Evolutionary conservation across 1,140 invertebrate species (phyloP).

Genomic region (Argopecten irradians): DNA sequence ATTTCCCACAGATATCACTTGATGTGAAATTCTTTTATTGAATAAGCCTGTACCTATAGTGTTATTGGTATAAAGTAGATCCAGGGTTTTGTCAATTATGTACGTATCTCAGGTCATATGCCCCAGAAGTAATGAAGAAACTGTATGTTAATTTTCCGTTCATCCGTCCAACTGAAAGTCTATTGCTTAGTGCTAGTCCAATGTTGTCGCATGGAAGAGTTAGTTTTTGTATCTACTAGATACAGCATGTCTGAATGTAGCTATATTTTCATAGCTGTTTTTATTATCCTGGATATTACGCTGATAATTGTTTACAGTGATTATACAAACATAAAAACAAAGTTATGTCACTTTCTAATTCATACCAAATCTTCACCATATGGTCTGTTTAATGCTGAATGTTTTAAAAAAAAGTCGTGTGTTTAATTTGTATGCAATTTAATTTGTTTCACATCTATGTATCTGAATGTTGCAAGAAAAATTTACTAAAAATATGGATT

Average conservation of each 20-base stretch:
- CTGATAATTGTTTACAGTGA: no score
- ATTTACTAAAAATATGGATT: neutral
- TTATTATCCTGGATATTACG: neutral
- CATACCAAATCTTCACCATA: neutral
- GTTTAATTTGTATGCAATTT: neutral
- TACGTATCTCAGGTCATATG: no score
- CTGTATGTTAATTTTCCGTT: no score
- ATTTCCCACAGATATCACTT: no score
- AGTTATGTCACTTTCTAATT: constrained; percentile 16
- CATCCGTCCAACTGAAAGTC: neutral
- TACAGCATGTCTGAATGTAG: neutral
- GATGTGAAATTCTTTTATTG: no score
- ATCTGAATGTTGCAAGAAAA: no score
- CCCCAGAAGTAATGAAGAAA: no score
- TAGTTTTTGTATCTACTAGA: neutral
- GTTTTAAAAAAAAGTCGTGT: neutral
- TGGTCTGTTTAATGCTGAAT: neutral
- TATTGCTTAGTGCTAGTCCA: neutral
- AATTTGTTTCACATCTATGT: no score
- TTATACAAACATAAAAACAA: neutral
- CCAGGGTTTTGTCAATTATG: no score
- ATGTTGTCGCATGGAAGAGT: neutral
- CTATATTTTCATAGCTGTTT: neutral
- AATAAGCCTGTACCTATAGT: no score
- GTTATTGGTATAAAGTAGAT: no score